Evolutionary conservation across 2,888 invertebrate species (phyloP).

Genomic region (Hypercompe scribonia): DNA sequence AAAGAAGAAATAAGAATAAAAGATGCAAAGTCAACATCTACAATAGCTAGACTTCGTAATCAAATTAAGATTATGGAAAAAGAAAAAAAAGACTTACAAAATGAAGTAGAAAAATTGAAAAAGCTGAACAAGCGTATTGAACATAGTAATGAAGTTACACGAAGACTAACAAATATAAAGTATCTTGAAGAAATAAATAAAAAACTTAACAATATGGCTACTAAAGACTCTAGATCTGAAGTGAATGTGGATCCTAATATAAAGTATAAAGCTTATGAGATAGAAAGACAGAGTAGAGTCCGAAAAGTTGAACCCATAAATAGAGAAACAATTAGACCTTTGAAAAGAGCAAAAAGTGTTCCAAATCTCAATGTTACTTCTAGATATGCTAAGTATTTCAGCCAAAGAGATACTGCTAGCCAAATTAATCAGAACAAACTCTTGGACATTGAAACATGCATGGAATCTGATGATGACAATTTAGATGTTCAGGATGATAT

Average conservation of each 20-base stretch:
- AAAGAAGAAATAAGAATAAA: conserved; percentile 90
- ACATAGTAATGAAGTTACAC: conserved; percentile 86
- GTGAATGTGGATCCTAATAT: conserved; percentile 63
- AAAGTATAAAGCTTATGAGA: conserved; percentile 80
- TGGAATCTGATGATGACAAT: conserved; percentile 38
- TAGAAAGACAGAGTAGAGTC: conserved; percentile 73
- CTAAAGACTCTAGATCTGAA: conserved; percentile 67
- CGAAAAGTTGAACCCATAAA: conserved; percentile 55
- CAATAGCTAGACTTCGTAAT: conserved; percentile 90
- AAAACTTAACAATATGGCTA: conserved; percentile 71
- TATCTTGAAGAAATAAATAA: conserved; percentile 92
- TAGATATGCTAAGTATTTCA: conserved; percentile 83
- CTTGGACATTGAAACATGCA: conserved; percentile 49
- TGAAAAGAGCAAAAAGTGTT: conserved; percentile 80
- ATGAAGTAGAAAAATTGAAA: conserved; percentile 89
- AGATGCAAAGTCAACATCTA: conserved; percentile 90
- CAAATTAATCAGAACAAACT: conserved; percentile 63
- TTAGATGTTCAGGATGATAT: conserved; percentile 43
- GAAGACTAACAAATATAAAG: conserved; percentile 89
- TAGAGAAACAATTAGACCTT: conserved; percentile 58
- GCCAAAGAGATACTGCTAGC: conserved; percentile 77
- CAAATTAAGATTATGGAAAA: conserved; percentile 91
- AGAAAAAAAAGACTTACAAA: conserved; percentile 88
- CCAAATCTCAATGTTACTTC: conserved; percentile 82
- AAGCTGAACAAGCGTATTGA: conserved; percentile 89